Evolutionary conservation across 1,140 invertebrate genomes (phyloP).

Genomic region (Pogonomyrmex barbatus): DNA sequence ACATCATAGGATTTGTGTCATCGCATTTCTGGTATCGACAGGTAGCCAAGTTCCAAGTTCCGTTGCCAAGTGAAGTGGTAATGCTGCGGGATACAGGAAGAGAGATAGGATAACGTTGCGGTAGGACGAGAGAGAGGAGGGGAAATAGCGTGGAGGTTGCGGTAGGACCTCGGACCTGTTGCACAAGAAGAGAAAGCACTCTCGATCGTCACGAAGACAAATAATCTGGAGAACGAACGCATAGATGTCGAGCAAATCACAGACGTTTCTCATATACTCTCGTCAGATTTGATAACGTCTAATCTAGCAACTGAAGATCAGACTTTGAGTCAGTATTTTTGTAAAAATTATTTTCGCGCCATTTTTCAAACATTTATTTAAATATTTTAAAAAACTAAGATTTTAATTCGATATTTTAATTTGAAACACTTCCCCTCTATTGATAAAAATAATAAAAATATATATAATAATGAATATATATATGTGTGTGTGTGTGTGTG

Average conservation of each 20-base stretch:
- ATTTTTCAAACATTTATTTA: background rate
- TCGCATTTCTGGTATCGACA: slow-evolving; percentile 42
- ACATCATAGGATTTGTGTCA: background rate
- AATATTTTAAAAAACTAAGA: background rate
- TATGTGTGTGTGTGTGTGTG: too few relatives aligned
- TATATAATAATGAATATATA: too few relatives aligned
- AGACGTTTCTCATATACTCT: background rate
- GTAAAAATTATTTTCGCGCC: too few relatives aligned
- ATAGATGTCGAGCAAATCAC: background rate
- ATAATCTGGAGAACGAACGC: slow-evolving; percentile 16
- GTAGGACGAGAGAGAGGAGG: slow-evolving; percentile 58
- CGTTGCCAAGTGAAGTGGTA: slow-evolving; percentile 13
- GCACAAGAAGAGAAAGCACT: slow-evolving; percentile 63
- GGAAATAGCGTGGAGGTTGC: slow-evolving; percentile 40
- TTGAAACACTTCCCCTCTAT: background rate
- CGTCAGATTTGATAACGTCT: background rate
- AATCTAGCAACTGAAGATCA: background rate
- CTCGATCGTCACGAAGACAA: slow-evolving; percentile 49
- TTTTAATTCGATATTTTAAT: background rate
- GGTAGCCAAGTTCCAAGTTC: too few relatives aligned
- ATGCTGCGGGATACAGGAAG: slow-evolving; percentile 5
- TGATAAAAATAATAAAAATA: background rate
- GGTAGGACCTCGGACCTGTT: slow-evolving; percentile 75
- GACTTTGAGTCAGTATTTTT: too few relatives aligned
- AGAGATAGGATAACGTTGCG: slow-evolving; percentile 56